Percentiles rank a stretch among this genome's conserved stretches.
Evolutionary conservation across 23 tunicate species (phyloP).

Genomic region (Aplidium turbinatum): DNA sequence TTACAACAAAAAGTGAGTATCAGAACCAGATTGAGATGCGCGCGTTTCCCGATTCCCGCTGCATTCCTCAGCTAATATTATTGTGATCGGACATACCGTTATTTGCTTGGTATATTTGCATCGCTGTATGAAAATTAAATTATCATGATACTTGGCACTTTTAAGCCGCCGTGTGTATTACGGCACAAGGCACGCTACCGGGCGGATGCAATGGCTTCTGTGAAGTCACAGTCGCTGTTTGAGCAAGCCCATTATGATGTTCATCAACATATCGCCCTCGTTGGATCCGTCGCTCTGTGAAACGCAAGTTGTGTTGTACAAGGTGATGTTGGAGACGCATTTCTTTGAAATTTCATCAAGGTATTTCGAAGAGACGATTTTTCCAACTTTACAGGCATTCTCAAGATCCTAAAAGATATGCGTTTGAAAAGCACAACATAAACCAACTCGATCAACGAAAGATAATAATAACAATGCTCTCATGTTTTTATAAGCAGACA

Average conservation of each 20-base stretch:
- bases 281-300: conserved; percentile 2
- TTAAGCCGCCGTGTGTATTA: conserved; percentile 31
- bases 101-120: too few species aligned
- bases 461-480: too few species aligned
- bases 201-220: conserved; percentile 33
- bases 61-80: too few species aligned
- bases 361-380: conserved; percentile 23
- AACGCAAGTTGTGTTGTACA: conserved; percentile 18
- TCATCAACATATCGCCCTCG: conserved; percentile 13
- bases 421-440: background rate
- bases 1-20: too few species aligned
- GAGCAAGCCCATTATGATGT: conserved; percentile 25
- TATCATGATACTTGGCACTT: too few species aligned
- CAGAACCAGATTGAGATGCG: too few species aligned
- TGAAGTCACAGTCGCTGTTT: background rate
- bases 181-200: conserved; percentile 9
- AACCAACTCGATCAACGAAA: too few species aligned
- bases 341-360: conserved; percentile 22
- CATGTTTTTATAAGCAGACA: too few species aligned
- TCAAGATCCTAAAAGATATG: conserved; percentile 20
- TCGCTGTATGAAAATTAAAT: too few species aligned
- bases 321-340: conserved; percentile 33
- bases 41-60: too few species aligned
- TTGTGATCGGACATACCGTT: too few species aligned
- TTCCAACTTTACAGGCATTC: conserved; percentile 16